phyloP scores from a whole-genome alignment of 2,113 vertebrate genomes.

The Sardina pilchardus region DNA sequence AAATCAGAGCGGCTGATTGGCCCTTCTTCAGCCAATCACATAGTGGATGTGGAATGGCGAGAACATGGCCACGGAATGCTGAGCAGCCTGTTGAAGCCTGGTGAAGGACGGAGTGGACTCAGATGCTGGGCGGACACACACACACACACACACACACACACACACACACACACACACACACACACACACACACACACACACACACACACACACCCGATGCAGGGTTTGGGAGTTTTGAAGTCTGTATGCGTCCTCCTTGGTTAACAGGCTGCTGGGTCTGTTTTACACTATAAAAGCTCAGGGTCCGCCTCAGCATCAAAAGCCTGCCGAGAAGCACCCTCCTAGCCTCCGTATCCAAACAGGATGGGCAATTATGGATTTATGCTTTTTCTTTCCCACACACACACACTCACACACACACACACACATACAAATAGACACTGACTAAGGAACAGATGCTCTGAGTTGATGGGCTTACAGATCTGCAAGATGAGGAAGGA shows the following conservation, averaged over 20 bases:
- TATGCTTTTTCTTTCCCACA: background rate
- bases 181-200: background rate
- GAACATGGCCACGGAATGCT: background rate
- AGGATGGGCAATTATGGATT: background rate
- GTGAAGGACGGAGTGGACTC: background rate
- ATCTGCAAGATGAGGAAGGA: background rate
- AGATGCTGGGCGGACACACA: background rate
- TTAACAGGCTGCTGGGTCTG: background rate
- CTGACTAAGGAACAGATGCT: background rate
- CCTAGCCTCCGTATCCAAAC: background rate
- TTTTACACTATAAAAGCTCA: background rate
- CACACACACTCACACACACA: constrained; percentile 17
- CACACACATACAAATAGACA: background rate
- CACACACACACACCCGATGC: background rate
- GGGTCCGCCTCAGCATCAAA: background rate
- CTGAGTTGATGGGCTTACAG: background rate
- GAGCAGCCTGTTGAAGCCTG: constrained; percentile 4
- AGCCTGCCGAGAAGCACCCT: background rate
- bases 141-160: background rate
- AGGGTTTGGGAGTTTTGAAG: background rate
- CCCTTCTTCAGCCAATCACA: background rate
- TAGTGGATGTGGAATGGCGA: background rate
- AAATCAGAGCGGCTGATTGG: constrained; percentile 13
- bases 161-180: background rate
- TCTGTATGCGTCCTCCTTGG: background rate